Evolutionary conservation across 2,888 invertebrate genomes (phyloP).

Genomic region (Philopedon plagiatum): DNA sequence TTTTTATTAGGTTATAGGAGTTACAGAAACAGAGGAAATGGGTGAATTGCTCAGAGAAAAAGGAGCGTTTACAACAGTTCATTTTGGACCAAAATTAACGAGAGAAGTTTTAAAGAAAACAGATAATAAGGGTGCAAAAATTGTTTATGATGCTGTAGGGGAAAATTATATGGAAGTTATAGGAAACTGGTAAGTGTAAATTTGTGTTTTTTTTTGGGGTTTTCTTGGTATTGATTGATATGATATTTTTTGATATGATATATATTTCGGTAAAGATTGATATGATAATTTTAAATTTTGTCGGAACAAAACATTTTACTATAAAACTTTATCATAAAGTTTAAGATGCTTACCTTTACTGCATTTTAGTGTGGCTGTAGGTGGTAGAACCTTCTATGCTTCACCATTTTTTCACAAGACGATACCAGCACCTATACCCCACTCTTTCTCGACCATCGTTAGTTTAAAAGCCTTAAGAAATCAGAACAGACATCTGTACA

Average conservation of each 20-base stretch:
- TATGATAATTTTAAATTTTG: no score
- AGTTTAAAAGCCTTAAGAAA: constrained; percentile 64
- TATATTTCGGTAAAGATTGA: no score
- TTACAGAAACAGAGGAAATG: constrained; percentile 76
- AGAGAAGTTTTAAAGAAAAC: constrained; percentile 73
- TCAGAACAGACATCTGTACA: constrained; percentile 72
- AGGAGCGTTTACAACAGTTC: constrained; percentile 77
- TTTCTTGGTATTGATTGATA: no score
- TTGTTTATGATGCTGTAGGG: constrained; percentile 78
- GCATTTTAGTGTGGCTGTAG: constrained; percentile 70
- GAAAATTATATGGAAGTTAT: constrained; percentile 74
- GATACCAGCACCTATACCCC: constrained; percentile 61
- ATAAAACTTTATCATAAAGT: no score
- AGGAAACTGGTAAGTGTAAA: constrained; percentile 71
- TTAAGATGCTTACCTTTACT: no score
- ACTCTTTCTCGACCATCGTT: constrained; percentile 61
- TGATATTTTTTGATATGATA: no score
- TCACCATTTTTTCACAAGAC: constrained; percentile 58
- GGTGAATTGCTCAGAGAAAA: constrained; percentile 73
- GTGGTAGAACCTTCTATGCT: constrained; percentile 69
- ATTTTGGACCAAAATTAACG: constrained; percentile 72
- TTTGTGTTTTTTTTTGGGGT: neutral
- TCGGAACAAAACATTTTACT: no score
- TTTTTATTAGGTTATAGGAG: constrained; percentile 75
- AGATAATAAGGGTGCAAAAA: constrained; percentile 73